Evolutionary conservation across 2,888 invertebrate species (phyloP).

Genomic region (Amiota communis): DNA sequence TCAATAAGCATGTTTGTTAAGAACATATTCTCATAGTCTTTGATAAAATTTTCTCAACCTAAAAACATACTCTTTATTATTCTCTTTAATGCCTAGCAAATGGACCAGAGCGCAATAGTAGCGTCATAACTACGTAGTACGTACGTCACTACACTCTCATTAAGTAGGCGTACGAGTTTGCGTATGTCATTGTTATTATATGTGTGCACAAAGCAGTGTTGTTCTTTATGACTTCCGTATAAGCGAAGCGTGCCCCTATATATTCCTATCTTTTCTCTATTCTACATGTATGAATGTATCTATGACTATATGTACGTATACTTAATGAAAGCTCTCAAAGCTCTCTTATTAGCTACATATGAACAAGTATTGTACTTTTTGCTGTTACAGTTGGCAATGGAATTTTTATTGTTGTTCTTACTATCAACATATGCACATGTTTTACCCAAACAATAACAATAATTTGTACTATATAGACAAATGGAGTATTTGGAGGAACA

Average conservation of each 20-base stretch:
- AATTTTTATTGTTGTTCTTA: neutral
- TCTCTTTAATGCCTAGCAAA: too few species aligned
- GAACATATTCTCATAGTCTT: too few species aligned
- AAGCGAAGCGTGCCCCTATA: slow-evolving; percentile 6
- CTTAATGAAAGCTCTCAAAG: neutral
- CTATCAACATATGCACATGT: neutral
- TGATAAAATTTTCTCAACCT: too few species aligned
- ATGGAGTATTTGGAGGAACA: too few species aligned
- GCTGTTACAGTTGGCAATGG: slow-evolving; percentile 1
- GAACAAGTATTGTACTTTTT: neutral
- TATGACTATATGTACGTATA: too few species aligned
- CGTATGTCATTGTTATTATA: neutral
- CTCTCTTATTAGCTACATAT: neutral
- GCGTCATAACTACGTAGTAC: too few species aligned
- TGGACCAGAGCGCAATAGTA: too few species aligned
- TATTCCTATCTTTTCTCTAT: neutral
- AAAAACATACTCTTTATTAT: too few species aligned
- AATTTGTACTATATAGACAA: neutral
- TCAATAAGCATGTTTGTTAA: too few species aligned
- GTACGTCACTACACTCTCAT: neutral
- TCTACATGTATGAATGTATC: too few species aligned
- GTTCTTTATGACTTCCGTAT: neutral
- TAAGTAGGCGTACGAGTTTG: neutral
- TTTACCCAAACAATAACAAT: neutral
- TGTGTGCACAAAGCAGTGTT: neutral